Conservation (phyloP, 1,140 invertebrate species). For the Bilobella aurantiaca region DNA sequence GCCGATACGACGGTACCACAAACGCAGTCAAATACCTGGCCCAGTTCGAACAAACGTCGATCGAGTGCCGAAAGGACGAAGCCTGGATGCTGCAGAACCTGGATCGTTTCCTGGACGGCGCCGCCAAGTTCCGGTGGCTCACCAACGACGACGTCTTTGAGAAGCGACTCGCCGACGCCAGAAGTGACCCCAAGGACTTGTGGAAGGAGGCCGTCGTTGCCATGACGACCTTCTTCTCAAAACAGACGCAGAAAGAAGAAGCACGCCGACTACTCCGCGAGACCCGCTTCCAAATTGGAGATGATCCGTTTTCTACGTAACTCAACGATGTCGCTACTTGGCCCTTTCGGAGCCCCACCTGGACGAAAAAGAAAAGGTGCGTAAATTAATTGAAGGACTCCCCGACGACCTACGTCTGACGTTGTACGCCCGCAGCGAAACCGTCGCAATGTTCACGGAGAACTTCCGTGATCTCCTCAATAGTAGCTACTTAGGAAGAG, state of each 20-base stretch:
- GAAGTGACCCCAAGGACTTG: not conserved
- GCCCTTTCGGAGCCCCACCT: too few species aligned
- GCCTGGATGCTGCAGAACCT: not conserved
- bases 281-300: not conserved
- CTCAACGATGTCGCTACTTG: not conserved
- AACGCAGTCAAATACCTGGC: not conserved
- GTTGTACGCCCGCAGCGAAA: too few species aligned
- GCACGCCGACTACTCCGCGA: not conserved
- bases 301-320: not conserved
- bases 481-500: too few species aligned
- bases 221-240: not conserved
- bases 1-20: not conserved
- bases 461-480: too few species aligned
- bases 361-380: too few species aligned
- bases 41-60: not conserved
- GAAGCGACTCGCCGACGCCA: not conserved
- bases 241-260: not conserved
- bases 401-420: too few species aligned
- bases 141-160: not conserved
- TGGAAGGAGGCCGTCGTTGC: not conserved
- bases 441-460: too few species aligned
- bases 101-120: slow-evolving; percentile 1
- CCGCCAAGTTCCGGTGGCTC: not conserved
- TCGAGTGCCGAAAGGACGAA: not conserved
- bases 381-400: too few species aligned